Conservation (phyloP, 2,113 vertebrate genomes). For the Callospermophilus lateralis region DNA sequence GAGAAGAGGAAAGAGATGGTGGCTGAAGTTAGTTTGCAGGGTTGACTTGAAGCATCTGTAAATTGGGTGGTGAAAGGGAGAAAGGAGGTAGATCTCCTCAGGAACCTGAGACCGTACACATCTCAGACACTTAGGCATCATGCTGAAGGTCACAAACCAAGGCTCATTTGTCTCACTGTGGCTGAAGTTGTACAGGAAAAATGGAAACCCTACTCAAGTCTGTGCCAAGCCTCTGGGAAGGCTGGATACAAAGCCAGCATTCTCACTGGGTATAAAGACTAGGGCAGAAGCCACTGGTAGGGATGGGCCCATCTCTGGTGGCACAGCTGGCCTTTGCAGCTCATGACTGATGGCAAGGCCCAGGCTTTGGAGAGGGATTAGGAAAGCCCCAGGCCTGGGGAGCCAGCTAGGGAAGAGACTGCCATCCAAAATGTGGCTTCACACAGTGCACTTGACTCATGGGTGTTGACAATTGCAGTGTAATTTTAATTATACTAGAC, state of each 20-base stretch:
- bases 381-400: slow-evolving; percentile 28
- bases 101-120: neutral
- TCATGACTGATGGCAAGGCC: neutral
- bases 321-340: neutral
- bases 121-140: neutral
- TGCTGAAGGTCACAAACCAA: neutral
- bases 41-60: neutral
- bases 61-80: neutral
- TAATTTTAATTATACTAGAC: slow-evolving; percentile 73
- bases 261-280: neutral
- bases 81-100: neutral
- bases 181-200: neutral
- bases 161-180: neutral
- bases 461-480: slow-evolving; percentile 67
- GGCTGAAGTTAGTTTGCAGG: neutral
- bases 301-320: neutral
- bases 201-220: neutral
- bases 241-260: neutral
- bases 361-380: neutral
- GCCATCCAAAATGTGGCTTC: neutral
- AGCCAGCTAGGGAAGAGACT: slow-evolving; percentile 41
- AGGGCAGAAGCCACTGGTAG: neutral
- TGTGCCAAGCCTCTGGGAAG: neutral
- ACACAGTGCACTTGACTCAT: slow-evolving; percentile 51
- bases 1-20: neutral